These are phyloP conservation scores for Galagoides demidoff DNA, from an alignment of 2,797 vertebrate species.

Conservation along the genomic window DNA sequence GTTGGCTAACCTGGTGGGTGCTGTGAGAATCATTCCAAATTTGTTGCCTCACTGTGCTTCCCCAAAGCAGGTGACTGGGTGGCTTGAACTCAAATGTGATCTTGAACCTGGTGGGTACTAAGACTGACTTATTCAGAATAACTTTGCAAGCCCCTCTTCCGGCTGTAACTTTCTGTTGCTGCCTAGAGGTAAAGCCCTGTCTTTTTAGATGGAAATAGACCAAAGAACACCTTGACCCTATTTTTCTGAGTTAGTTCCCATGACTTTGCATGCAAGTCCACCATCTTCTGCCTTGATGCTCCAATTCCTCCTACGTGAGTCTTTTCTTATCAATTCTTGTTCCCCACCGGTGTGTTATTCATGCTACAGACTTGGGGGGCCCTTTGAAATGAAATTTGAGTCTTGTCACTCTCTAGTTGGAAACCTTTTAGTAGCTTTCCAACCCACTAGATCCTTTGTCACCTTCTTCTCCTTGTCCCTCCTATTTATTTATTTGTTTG, in stretches of 20 bases:
- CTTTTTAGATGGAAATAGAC: background rate
- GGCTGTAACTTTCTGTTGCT: background rate
- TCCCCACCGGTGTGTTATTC: background rate
- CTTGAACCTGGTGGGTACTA: background rate
- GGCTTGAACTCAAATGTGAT: background rate
- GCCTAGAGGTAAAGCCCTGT: background rate
- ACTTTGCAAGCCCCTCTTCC: background rate
- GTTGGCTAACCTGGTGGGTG: background rate
- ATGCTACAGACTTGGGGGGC: too few species aligned
- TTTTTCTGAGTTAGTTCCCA: background rate
- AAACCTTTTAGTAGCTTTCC: background rate
- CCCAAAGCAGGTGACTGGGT: background rate
- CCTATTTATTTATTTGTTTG: too few species aligned
- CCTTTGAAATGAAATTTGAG: background rate
- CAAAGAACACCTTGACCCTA: background rate
- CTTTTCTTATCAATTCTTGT: background rate
- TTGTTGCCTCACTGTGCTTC: background rate
- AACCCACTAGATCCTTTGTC: background rate
- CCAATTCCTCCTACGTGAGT: background rate
- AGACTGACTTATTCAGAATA: background rate
- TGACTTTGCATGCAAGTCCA: background rate
- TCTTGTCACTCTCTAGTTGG: background rate
- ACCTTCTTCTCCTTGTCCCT: background rate
- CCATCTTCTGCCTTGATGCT: background rate
- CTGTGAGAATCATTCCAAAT: background rate